Base-by-base conservation (phyloP, 2,888 invertebrate species). In the Eristalis tenax region DNA sequence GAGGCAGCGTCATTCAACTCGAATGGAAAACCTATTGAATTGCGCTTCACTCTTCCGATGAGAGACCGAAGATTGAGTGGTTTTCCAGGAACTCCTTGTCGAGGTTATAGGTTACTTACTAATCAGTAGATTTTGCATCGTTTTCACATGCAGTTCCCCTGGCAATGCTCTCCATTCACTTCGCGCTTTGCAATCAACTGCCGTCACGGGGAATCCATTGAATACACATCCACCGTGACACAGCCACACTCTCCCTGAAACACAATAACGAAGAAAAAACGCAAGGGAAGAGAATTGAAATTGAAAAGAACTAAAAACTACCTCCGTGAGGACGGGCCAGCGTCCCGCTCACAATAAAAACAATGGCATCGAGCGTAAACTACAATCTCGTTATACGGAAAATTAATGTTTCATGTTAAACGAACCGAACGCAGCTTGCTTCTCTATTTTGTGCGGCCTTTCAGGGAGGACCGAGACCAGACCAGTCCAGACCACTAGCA, bases 331-430 rank as follows among this genome's bases (percentile, higher is more conserved):
- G 50, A 50, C 8, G 50, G 43, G 13, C 4, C n/a, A 50, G 0
- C 4, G 18, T 3, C 6, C 18, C 18, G 18, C 10, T 18, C 18
- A 6, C 40, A 26, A n/a, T 4, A 26, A 79, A 83, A 83, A 87
- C 83, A 83, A 83, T 83, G 63, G 68, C 71, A 73, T 38, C 50
- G 76, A 80, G 76, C 83, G 76, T 87, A 83, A 83, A 83, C 87
- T 83, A 83, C 87, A 83, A 87, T 83, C 87, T 83, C 75, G 83
- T 87, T 87, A 83, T 87, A 87, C 79, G 79, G 79, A 87, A 83
- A 87, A 87, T 87, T 87, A 87, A 87, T 87, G 87, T 87, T 87
- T 80, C 83, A 76, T 76, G 87, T 87, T 83, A 87, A 87, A 87
- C 87, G 87, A 87, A 87, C 76, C 87, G 83, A 76, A 83, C 23